Conservation (phyloP, 2,888 invertebrate genomes). For the Leptinotarsa peninsularis region DNA sequence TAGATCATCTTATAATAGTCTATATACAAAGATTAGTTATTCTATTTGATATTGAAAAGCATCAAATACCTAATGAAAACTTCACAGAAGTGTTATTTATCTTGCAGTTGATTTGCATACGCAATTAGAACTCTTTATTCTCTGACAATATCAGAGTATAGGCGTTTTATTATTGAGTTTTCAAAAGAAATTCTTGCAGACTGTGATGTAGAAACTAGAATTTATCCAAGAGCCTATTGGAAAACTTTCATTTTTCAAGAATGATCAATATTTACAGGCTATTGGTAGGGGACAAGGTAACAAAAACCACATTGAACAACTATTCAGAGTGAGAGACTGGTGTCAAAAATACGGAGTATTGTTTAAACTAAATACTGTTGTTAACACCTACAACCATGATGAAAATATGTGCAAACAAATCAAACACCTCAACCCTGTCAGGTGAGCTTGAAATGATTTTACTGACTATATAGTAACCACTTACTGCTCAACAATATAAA, state of each 20-base stretch:
- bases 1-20: no score
- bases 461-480: no score
- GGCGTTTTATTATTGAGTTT: no score
- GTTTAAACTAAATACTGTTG: constrained; percentile 70
- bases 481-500: not conserved
- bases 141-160: no score
- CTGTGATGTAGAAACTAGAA: no score
- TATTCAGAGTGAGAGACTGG: constrained; percentile 64
- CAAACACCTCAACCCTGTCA: constrained; percentile 62
- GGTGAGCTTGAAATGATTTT: constrained; percentile 53
- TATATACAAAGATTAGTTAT: no score
- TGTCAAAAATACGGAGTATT: constrained; percentile 65
- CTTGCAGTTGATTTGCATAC: no score
- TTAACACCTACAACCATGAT: constrained; percentile 67
- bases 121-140: no score
- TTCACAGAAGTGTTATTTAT: no score
- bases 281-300: constrained; percentile 66
- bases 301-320: constrained; percentile 64
- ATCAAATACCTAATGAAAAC: no score
- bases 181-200: no score
- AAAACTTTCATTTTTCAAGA: not conserved
- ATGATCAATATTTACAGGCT: constrained; percentile 47
- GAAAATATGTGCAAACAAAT: constrained; percentile 67
- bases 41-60: no score
- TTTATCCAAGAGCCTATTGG: not conserved